Base-by-base conservation (phyloP, 2,888 invertebrate genomes). In the Andricus curvator region DNA sequence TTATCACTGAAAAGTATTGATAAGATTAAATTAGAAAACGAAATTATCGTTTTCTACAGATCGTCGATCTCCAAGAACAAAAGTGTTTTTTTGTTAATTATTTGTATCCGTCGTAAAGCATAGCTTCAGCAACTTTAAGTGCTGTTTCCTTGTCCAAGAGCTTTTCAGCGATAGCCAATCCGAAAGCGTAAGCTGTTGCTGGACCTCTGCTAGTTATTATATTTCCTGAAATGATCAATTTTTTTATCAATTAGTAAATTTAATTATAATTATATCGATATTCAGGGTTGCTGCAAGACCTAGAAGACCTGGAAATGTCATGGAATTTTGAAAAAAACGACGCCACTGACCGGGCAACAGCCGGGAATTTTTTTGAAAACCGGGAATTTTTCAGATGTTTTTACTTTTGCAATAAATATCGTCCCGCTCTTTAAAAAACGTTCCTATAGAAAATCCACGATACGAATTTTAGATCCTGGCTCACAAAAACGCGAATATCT, bases 181-280 rank as follows among this genome's bases (percentile, higher is more conserved):
- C 98, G 91, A 98, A 99, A 91, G 97, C 97, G 91, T 97, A 97
- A 0, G 97, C 96, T 1, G 99, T 99, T 20, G 97, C 98, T 0
- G 99, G 99, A 0, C 98, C 98, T 85, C 96, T 95, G 85, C 96
- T 97, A 1, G 97, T 97, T 66, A 97, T 95, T 0, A 97, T 88
- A 84, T 96, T 95, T 1, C 93, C 94, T 92, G 44, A 5, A 80
- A 84, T 60, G 11, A 22, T 11, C 22, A 60, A 60, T 13, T 60
- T 60, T 60, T 60, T 22, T 6, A 22, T 11, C 22, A 60, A n/a
- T 60, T 60, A 22, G n/a, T 3, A 22, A 60, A 22, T 22, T 60
- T 22, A 22, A 60, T 22, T 22, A 60, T 37, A n/a, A 29, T 77
- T 20, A 70, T 29, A n/a, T 13, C 11, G 48, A 67, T 74, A n/a